Evolutionary conservation across 2,797 vertebrate species (phyloP), one percentile per base, ranked within the genome.

Genomic region (Premnoplex brunnescens): DNA sequence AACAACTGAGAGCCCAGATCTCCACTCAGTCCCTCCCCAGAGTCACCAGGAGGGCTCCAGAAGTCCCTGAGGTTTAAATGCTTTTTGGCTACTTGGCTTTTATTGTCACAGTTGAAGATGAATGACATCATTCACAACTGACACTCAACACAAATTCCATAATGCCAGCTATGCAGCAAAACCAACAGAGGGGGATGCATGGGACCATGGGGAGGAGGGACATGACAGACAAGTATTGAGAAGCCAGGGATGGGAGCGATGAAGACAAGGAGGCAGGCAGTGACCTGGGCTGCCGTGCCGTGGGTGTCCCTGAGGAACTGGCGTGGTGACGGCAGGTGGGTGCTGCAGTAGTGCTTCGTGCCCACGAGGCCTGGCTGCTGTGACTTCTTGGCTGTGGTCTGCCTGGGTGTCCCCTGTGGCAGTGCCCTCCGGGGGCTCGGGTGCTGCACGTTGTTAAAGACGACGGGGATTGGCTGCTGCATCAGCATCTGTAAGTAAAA

Each of bases 401-500:
- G 98, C 92, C 98, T 95, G 95, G 97, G 97, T 0, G 97, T 97
- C 34, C 97, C 97, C 8, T 88, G 97, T 2, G 97, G 96, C 2
- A 91, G 58, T 0, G 89, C 95, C 88, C 97, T 95, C 56, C 98
- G 97, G 4, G 98, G 97, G 71, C 96, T 97, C 28, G 97, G 97
- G 71, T 97, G 97, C 86, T 98, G 97, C 64, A 97, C 84, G 28
- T 92, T 94, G 62, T 95, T 97, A 59, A 98, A 97, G 64, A 97
- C 96, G 36, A 96, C 43, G 2, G 98, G 97, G 81, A 97, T 74
- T 0, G 98, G 97, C 89, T 98, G 98, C 96, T 98, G 98, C 97
- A 99, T 98, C 97, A 99, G 97, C 98, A 98, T 98, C 99, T 99
- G 87, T 27, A 74, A 95, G 52, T 67, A 46, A 93, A 24, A 96